Conservation (phyloP, 2,888 invertebrate species). For the Mesopsocus fuscifrons region DNA sequence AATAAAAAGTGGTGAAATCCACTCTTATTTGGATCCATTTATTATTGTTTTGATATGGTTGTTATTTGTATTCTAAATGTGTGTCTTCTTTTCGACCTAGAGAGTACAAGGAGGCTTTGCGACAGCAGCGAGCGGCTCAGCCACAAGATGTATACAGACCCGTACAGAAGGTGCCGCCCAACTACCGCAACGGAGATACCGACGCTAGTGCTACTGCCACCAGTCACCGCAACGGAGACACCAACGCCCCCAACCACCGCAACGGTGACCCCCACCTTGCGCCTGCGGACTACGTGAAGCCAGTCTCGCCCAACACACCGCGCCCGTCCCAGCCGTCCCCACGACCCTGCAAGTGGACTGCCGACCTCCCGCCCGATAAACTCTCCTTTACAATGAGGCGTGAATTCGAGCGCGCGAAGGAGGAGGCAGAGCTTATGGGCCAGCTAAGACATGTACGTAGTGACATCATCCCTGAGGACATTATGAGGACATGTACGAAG, state of each 20-base stretch:
- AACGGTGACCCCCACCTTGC: slow-evolving; percentile 5
- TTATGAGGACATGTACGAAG: not conserved
- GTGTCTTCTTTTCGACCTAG: slow-evolving; percentile 29
- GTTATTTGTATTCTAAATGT: slow-evolving; percentile 9
- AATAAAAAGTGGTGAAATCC: too few relatives aligned
- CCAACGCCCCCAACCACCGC: not conserved
- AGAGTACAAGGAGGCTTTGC: slow-evolving; percentile 78
- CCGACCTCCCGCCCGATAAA: slow-evolving; percentile 48
- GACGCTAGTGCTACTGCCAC: too few relatives aligned
- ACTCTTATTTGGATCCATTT: too few relatives aligned
- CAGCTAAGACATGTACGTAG: slow-evolving; percentile 58
- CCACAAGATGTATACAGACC: slow-evolving; percentile 25
- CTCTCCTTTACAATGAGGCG: slow-evolving; percentile 82
- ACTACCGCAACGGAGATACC: slow-evolving; percentile 12
- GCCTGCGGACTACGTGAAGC: slow-evolving; percentile 8
- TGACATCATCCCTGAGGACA: not conserved
- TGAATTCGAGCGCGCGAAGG: slow-evolving; percentile 78
- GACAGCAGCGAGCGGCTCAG: slow-evolving; percentile 61
- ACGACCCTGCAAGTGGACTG: slow-evolving; percentile 44
- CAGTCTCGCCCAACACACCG: slow-evolving; percentile 19
- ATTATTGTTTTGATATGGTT: too few relatives aligned
- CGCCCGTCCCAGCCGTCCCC: slow-evolving; percentile 23
- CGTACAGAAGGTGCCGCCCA: slow-evolving; percentile 57
- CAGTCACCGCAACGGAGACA: slow-evolving; percentile 5
- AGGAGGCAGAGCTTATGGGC: slow-evolving; percentile 68